phyloP scores from a whole-genome alignment of 2,113 vertebrate species.

The Neotoma lepida region DNA sequence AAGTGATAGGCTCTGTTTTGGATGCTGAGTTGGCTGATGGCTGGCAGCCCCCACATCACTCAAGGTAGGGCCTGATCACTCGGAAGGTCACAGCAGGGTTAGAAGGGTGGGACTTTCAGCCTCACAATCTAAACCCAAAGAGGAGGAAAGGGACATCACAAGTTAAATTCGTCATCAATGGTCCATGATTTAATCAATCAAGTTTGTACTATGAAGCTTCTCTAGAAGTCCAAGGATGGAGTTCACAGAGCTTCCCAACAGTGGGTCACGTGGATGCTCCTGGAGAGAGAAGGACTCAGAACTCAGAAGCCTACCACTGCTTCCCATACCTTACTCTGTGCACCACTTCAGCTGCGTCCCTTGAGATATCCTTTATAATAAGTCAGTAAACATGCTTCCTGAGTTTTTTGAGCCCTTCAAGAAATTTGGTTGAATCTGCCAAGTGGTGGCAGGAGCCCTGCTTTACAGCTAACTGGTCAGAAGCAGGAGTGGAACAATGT shows the following conservation, averaged over 20 bases:
- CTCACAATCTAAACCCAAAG: background rate
- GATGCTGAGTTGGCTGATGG: background rate
- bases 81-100: background rate
- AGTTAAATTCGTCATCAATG: background rate
- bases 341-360: background rate
- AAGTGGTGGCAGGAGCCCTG: background rate
- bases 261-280: background rate
- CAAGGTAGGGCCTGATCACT: background rate
- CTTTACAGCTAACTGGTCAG: background rate
- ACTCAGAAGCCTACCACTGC: background rate
- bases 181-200: background rate
- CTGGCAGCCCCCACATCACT: background rate
- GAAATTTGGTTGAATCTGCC: background rate
- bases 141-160: background rate
- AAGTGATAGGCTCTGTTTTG: background rate
- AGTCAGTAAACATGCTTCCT: background rate
- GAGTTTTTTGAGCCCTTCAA: background rate
- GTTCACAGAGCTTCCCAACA: background rate
- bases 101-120: background rate
- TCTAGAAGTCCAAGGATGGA: background rate
- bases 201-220: background rate
- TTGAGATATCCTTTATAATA: background rate
- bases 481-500: background rate
- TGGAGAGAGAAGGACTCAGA: too few species aligned
- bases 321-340: background rate